These are phyloP conservation scores for Schlechtendalia chinensis DNA, from an alignment of 1,140 invertebrate species.

Conservation along the genomic window DNA sequence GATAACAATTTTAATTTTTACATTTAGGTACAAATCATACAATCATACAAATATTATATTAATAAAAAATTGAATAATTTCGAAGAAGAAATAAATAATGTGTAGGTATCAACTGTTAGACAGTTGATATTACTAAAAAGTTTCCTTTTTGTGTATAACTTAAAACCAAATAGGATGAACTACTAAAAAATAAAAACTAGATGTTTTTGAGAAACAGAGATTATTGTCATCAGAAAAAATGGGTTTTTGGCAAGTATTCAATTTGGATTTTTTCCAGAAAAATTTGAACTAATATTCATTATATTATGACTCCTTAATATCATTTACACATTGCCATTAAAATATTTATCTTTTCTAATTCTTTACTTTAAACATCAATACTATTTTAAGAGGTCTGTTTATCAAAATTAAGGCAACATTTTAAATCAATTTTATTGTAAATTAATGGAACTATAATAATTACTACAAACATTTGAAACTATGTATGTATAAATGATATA, in stretches of 20 bases:
- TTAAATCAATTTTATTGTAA: background rate
- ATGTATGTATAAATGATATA: background rate
- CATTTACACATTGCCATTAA: slow-evolving; percentile 26
- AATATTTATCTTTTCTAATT: slow-evolving; percentile 16
- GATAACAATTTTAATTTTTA: no score
- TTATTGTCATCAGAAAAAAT: slow-evolving; percentile 32
- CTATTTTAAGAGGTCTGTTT: slow-evolving; percentile 4
- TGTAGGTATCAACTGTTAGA: no score
- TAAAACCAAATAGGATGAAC: background rate
- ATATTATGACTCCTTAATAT: slow-evolving; percentile 16
- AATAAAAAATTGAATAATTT: no score
- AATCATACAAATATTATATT: no score
- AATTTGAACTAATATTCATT: slow-evolving; percentile 30
- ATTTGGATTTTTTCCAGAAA: slow-evolving; percentile 19
- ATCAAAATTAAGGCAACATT: slow-evolving; percentile 2
- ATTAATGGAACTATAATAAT: slow-evolving; percentile 5
- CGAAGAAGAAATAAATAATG: no score
- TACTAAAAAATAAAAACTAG: background rate
- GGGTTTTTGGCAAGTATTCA: slow-evolving; percentile 33
- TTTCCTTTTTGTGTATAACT: no score
- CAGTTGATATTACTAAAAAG: no score
- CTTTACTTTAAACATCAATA: slow-evolving; percentile 13
- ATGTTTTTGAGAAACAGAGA: background rate
- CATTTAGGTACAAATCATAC: no score
- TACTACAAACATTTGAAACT: background rate